Evolutionary conservation across 1,140 invertebrate species (phyloP).

Genomic region (Diachasmimorpha longicaudata): DNA sequence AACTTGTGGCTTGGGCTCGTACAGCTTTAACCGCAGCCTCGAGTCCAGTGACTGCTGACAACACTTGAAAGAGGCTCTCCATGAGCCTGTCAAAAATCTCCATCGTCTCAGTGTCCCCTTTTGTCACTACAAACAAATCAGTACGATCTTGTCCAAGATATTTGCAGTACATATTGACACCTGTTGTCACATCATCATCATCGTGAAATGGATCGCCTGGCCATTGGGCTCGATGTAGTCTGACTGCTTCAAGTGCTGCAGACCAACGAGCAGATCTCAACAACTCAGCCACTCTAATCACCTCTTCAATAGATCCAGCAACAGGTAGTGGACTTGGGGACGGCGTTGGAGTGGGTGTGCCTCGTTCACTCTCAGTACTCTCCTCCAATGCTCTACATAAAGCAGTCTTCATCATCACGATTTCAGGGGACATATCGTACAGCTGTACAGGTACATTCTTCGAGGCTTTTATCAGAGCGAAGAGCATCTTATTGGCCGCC

Average conservation of each 20-base stretch:
- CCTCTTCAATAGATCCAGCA: conserved; percentile 61
- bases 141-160: conserved; percentile 70
- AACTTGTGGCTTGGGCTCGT: conserved; percentile 44
- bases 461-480: conserved; percentile 66
- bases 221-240: conserved; percentile 69
- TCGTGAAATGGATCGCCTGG: conserved; percentile 67
- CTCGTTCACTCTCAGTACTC: conserved; percentile 66
- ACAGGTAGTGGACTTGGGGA: conserved; percentile 57
- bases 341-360: conserved; percentile 65
- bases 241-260: conserved; percentile 69
- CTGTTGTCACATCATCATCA: conserved; percentile 69
- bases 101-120: conserved; percentile 68
- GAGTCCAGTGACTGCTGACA: conserved; percentile 66
- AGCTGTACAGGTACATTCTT: conserved; percentile 63
- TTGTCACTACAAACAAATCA: conserved; percentile 72
- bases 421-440: conserved; percentile 66
- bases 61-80: conserved; percentile 71
- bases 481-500: conserved; percentile 88
- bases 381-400: conserved; percentile 64
- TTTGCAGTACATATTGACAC: conserved; percentile 75
- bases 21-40: conserved; percentile 55
- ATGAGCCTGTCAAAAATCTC: conserved; percentile 71
- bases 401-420: conserved; percentile 62
- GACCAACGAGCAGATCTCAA: conserved; percentile 71
- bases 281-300: conserved; percentile 67